A percentile compares a stretch with the other conserved stretches of the same genome.
These are phyloP conservation scores for Bombus haemorrhoidalis DNA, from an alignment of 1,140 invertebrate species.

Conservation along the genomic window DNA sequence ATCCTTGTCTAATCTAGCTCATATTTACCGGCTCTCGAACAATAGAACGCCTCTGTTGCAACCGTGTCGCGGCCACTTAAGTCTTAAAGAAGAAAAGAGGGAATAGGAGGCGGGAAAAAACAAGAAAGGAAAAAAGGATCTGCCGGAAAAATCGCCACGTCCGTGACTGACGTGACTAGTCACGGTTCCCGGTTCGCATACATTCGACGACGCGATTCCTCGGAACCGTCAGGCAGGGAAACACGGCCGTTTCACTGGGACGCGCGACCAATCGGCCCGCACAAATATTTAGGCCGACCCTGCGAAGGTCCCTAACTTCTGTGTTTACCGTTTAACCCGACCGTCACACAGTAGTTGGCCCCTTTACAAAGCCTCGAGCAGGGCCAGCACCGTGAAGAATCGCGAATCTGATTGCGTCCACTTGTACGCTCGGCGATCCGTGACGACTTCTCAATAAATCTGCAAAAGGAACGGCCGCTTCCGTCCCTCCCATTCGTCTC, in stretches of 20 bases:
- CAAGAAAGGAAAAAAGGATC: neutral
- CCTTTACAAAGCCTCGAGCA: constrained; percentile 23
- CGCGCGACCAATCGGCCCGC: constrained; percentile 72
- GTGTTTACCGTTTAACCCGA: constrained; percentile 59
- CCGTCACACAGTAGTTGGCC: constrained; percentile 69
- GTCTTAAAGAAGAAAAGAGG: neutral
- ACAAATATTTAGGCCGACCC: constrained; percentile 72
- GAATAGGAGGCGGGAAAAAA: neutral
- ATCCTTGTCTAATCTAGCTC: too few species aligned
- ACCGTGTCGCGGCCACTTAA: neutral
- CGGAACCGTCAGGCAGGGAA: neutral
- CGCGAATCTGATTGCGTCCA: constrained; percentile 62
- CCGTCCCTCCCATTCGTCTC: constrained; percentile 43
- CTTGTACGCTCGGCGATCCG: constrained; percentile 20
- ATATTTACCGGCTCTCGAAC: neutral
- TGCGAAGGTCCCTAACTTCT: constrained; percentile 33
- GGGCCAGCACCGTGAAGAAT: constrained; percentile 66
- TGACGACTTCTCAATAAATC: constrained; percentile 55
- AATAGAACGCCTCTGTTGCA: neutral
- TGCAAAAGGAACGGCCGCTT: constrained; percentile 17
- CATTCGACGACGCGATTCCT: neutral
- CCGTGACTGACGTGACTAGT: constrained; percentile 44
- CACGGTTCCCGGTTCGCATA: constrained; percentile 5
- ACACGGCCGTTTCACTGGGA: constrained; percentile 39
- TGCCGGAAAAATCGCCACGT: constrained; percentile 36